Conservation (phyloP, 2,113 vertebrate species). For the Catharus bicknelli region DNA sequence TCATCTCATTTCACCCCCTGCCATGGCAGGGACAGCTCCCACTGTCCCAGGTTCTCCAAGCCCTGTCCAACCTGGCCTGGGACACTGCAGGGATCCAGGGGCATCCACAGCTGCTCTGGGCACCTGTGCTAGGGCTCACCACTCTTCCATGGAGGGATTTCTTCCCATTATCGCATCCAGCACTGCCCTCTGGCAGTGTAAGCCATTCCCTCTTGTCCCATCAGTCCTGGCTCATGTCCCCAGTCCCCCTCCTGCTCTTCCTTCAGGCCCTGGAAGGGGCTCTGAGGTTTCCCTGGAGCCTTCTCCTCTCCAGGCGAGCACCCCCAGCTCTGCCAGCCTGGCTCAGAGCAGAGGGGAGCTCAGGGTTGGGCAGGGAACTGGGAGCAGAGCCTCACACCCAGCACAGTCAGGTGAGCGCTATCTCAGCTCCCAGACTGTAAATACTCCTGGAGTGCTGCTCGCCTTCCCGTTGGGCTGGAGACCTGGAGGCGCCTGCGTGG, state of each 20-base stretch:
- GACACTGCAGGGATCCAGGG: neutral
- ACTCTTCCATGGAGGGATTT: neutral
- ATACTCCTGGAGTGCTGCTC: neutral
- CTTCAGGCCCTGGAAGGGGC: neutral
- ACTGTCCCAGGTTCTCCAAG: neutral
- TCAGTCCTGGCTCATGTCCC: accelerated
- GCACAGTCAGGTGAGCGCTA: neutral
- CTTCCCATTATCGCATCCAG: accelerated
- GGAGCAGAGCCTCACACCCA: accelerated
- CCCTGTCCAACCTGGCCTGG: accelerated
- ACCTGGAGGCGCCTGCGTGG: accelerated
- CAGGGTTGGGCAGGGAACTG: neutral
- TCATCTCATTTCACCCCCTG: neutral
- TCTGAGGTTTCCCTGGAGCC: neutral
- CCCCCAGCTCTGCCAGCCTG: neutral
- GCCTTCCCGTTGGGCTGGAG: accelerated
- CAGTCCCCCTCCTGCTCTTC: neutral
- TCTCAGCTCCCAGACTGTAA: neutral
- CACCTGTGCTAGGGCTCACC: neutral
- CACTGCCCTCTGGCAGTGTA: neutral
- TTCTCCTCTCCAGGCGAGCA: neutral
- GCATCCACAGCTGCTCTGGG: neutral
- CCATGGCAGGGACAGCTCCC: neutral
- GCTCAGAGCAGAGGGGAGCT: neutral
- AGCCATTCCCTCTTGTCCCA: neutral